These are phyloP conservation scores for Standfussiana lucernea DNA, from an alignment of 2,888 invertebrate species.

Conservation along the genomic window DNA sequence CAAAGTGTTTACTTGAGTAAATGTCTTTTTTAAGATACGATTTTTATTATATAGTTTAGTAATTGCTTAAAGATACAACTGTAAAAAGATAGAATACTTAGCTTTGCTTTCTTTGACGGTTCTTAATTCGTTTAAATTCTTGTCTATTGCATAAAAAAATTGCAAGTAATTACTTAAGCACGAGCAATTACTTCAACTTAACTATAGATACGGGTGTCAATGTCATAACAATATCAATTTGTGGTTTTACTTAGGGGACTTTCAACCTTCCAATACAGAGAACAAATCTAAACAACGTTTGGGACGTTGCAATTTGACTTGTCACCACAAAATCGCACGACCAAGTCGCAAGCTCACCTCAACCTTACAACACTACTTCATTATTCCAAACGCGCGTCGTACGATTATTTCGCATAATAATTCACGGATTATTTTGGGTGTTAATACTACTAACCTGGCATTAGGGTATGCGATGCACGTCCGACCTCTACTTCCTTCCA, in stretches of 20 bases:
- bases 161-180: too few relatives aligned
- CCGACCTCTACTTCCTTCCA: slow-evolving; percentile 60
- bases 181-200: too few relatives aligned
- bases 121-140: too few relatives aligned
- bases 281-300: too few relatives aligned
- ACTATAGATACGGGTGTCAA: too few relatives aligned
- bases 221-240: background rate
- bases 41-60: too few relatives aligned
- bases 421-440: slow-evolving; percentile 60
- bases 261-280: background rate
- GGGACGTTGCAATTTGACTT: background rate
- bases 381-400: slow-evolving; percentile 57
- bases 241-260: background rate
- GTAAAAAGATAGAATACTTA: too few relatives aligned
- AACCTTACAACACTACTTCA: slow-evolving; percentile 31
- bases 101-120: too few relatives aligned
- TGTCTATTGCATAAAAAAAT: too few relatives aligned
- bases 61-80: too few relatives aligned
- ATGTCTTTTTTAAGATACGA: too few relatives aligned
- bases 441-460: slow-evolving; percentile 55
- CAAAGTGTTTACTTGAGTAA: too few relatives aligned
- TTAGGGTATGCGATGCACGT: slow-evolving; percentile 60
- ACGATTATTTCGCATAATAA: slow-evolving; percentile 67
- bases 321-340: slow-evolving; percentile 27
- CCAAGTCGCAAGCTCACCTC: slow-evolving; percentile 6